Evolutionary conservation across 1,140 invertebrate species (phyloP).

Genomic region (Phenacoccus solenopsis): DNA sequence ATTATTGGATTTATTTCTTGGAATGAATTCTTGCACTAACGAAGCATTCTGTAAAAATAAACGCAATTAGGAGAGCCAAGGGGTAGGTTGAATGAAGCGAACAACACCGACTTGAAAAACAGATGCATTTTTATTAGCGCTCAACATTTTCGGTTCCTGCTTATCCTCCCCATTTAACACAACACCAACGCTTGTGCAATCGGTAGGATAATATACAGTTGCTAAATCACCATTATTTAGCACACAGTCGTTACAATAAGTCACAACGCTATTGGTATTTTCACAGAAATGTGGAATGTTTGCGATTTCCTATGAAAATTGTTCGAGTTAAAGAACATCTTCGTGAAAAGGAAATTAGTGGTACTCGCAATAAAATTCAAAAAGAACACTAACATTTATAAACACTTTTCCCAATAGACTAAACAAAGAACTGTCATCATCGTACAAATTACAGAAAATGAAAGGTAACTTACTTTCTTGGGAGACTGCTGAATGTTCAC

Average conservation of each 20-base stretch:
- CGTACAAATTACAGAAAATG: too few species aligned
- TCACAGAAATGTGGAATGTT: background rate
- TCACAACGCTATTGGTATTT: conserved; percentile 1
- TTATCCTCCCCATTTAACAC: background rate
- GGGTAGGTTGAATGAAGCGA: too few species aligned
- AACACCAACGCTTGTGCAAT: background rate
- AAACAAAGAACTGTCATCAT: too few species aligned
- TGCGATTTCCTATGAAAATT: background rate
- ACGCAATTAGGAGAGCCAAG: background rate
- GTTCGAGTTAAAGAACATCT: too few species aligned
- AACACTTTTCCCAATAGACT: too few species aligned
- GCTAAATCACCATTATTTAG: background rate
- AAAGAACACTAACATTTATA: too few species aligned
- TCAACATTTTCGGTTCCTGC: background rate
- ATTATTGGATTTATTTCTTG: conserved; percentile 6
- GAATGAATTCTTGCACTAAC: conserved; percentile 8
- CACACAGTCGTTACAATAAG: background rate
- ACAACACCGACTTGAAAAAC: background rate
- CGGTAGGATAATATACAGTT: background rate
- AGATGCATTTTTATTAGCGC: background rate
- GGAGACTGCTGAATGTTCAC: background rate
- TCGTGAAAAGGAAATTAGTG: too few species aligned
- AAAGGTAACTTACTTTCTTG: background rate
- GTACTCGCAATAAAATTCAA: too few species aligned
- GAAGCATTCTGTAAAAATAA: background rate